A percentile compares a stretch with the other conserved stretches of the same genome.
These are phyloP conservation scores for Ochotona curzoniae DNA, from an alignment of 2,113 vertebrate genomes.

Conservation along the genomic window DNA sequence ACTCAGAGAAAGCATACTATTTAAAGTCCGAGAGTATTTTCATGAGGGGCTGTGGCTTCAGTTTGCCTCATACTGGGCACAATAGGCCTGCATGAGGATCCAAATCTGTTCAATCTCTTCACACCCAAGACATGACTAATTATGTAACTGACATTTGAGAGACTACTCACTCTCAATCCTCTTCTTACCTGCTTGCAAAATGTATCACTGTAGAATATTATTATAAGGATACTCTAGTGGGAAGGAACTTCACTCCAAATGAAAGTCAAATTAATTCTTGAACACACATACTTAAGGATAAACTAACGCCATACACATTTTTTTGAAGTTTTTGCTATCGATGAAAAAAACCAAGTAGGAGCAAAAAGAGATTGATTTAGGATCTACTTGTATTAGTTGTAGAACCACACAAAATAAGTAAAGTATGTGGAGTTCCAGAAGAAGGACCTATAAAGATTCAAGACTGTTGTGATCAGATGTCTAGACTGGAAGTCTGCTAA, in stretches of 20 bases:
- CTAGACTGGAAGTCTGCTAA: not conserved
- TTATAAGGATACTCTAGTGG: not conserved
- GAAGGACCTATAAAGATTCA: not conserved
- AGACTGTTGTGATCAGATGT: not conserved
- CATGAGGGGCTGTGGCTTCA: not conserved
- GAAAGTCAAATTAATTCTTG: conserved; percentile 48
- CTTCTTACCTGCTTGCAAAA: not conserved
- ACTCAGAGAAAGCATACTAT: not conserved
- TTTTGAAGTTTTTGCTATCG: not conserved
- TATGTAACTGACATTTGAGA: not conserved
- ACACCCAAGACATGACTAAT: not conserved
- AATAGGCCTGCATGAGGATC: not conserved
- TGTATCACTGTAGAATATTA: conserved; percentile 27
- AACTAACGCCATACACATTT: not conserved
- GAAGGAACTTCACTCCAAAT: conserved; percentile 44
- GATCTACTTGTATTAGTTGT: not conserved
- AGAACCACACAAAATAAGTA: not conserved
- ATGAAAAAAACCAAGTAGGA: conserved; percentile 3
- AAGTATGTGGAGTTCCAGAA: not conserved
- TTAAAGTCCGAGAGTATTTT: not conserved
- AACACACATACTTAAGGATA: not conserved
- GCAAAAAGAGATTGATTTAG: not conserved
- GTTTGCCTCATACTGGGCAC: not conserved
- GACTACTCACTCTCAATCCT: not conserved
- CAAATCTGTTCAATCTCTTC: conserved; percentile 33